Conservation (phyloP, 2,113 vertebrate genomes). For the Pica pica region DNA sequence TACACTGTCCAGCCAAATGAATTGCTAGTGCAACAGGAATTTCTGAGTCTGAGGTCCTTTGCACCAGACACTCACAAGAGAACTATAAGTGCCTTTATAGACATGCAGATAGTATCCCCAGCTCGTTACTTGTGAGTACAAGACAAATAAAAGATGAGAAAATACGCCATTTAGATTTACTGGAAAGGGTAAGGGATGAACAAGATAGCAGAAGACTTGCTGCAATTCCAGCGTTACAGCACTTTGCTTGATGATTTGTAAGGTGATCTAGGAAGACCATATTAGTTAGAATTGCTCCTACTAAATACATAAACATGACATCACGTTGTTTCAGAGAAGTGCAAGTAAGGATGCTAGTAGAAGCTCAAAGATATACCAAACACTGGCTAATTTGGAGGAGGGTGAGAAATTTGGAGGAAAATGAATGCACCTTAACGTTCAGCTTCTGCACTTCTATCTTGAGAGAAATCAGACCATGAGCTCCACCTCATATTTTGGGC, state of each 20-base stretch:
- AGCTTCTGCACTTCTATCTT: background rate
- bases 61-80: background rate
- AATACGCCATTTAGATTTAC: background rate
- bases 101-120: background rate
- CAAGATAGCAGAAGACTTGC: background rate
- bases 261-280: too few species aligned
- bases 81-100: background rate
- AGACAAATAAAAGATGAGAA: background rate
- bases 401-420: background rate
- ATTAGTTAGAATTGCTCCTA: background rate
- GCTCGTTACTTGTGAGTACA: background rate
- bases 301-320: background rate
- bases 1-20: background rate
- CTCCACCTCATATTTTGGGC: background rate
- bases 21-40: background rate
- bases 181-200: background rate
- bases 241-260: background rate
- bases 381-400: background rate
- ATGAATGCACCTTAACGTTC: rapidly evolving
- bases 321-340: background rate
- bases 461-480: background rate
- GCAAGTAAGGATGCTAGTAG: background rate
- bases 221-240: background rate
- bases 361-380: background rate
- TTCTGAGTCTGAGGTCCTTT: background rate